phyloP scores from a whole-genome alignment of 2,888 invertebrate species.

The Caenorhabditis sp. region DNA sequence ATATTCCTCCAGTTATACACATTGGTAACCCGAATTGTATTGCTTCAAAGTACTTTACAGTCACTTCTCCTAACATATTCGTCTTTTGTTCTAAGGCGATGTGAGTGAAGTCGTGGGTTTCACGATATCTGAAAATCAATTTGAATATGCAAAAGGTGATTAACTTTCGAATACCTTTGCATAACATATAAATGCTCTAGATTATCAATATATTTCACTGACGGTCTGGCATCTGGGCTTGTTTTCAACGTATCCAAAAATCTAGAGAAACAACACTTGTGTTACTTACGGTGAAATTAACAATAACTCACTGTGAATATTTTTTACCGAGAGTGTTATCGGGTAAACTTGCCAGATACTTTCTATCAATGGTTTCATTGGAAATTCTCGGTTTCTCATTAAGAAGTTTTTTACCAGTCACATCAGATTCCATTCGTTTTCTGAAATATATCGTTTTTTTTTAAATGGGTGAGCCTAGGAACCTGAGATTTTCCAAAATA shows the following conservation, averaged over 20 bases:
- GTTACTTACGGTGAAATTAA: background rate
- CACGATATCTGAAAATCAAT: conserved; percentile 80
- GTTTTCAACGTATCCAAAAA: conserved; percentile 78
- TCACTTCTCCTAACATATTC: conserved; percentile 82
- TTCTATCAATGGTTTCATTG: conserved; percentile 82
- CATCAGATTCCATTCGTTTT: conserved; percentile 80
- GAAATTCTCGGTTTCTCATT: conserved; percentile 85
- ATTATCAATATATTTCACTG: conserved; percentile 90
- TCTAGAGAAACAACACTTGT: conserved; percentile 18
- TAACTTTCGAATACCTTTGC: conserved; percentile 80
- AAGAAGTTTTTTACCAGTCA: conserved; percentile 82
- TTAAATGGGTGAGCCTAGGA: background rate
- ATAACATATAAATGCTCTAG: conserved; percentile 90
- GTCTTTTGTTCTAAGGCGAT: conserved; percentile 90
- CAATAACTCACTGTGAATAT: conserved; percentile 77
- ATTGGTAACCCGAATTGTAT: conserved; percentile 93
- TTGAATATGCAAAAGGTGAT: no score
- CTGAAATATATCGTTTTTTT: conserved; percentile 54
- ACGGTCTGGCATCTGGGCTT: conserved; percentile 87
- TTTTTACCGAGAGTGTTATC: conserved; percentile 84
- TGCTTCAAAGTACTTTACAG: conserved; percentile 97
- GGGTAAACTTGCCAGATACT: conserved; percentile 80
- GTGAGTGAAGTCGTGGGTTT: conserved; percentile 94
- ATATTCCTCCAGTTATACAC: conserved; percentile 90
- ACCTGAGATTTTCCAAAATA: conserved; percentile 59